Conservation (phyloP, 2,888 invertebrate genomes). For the Parelbella ahira region DNA sequence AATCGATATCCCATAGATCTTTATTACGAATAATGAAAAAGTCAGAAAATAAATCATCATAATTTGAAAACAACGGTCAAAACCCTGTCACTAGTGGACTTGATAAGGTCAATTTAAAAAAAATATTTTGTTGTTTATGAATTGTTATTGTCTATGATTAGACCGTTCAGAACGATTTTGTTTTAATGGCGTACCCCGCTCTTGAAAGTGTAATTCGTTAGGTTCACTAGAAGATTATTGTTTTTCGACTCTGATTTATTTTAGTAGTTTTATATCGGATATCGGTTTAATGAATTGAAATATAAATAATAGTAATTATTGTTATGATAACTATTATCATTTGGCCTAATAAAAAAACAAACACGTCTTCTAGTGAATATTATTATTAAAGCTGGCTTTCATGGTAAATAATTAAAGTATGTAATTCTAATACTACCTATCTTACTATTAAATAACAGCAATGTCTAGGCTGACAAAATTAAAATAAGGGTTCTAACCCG, state of each 20-base stretch:
- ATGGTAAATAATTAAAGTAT: conserved; percentile 6
- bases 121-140: too few species aligned
- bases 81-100: too few species aligned
- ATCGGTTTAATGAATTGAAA: conserved; percentile 7
- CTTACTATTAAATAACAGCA: conserved; percentile 31
- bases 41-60: too few species aligned
- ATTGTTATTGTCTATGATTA: too few species aligned
- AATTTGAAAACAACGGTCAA: too few species aligned
- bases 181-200: too few species aligned
- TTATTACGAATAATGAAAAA: too few species aligned
- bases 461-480: conserved; percentile 60
- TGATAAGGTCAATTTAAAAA: too few species aligned
- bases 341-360: conserved; percentile 16
- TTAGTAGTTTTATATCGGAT: background rate
- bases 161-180: too few species aligned
- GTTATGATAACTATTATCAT: conserved; percentile 4
- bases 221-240: too few species aligned
- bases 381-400: conserved; percentile 8
- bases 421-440: conserved; percentile 13
- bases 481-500: conserved; percentile 56
- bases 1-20: background rate
- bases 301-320: background rate
- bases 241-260: too few species aligned
- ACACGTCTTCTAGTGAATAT: conserved; percentile 11
- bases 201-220: too few species aligned